These are phyloP conservation scores for Drosophila pruinosa DNA, from an alignment of 1,140 invertebrate genomes.

Conservation along the genomic window DNA sequence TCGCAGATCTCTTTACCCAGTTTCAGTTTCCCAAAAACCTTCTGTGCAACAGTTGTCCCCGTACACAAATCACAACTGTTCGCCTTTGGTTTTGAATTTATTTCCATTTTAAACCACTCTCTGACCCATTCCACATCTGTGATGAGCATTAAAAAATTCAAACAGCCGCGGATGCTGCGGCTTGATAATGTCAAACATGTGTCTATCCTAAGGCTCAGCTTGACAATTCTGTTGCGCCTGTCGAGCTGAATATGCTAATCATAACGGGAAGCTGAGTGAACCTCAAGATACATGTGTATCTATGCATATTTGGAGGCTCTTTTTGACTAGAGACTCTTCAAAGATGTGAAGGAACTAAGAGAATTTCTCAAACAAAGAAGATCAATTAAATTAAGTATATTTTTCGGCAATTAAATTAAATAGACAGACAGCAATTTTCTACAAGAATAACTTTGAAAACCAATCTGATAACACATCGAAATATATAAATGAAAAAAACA, in stretches of 20 bases:
- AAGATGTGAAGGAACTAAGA: not conserved
- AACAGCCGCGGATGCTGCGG: slow-evolving; percentile 53
- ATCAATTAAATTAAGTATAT: no score
- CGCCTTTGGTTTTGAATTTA: slow-evolving; percentile 58
- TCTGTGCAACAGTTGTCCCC: slow-evolving; percentile 68
- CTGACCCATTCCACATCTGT: slow-evolving; percentile 44
- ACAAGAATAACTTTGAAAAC: no score
- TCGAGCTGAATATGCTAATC: slow-evolving; percentile 42
- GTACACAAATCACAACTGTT: slow-evolving; percentile 69
- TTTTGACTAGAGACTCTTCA: not conserved
- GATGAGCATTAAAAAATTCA: slow-evolving; percentile 58
- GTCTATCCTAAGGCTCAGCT: slow-evolving; percentile 43
- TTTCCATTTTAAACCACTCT: slow-evolving; percentile 59
- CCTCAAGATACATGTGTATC: not conserved
- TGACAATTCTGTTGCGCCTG: slow-evolving; percentile 12
- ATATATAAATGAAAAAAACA: no score
- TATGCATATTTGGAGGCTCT: not conserved
- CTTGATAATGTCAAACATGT: slow-evolving; percentile 77
- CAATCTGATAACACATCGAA: no score
- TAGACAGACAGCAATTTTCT: no score
- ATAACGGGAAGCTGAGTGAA: slow-evolving; percentile 31
- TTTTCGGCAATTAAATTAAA: no score
- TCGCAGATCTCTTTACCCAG: slow-evolving; percentile 26
- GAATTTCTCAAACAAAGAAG: not conserved
- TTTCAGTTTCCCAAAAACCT: slow-evolving; percentile 34